Evolutionary conservation across 37 sponge, comb jelly and placozoan species (phyloP).

Genomic region (Beroe ovata): DNA sequence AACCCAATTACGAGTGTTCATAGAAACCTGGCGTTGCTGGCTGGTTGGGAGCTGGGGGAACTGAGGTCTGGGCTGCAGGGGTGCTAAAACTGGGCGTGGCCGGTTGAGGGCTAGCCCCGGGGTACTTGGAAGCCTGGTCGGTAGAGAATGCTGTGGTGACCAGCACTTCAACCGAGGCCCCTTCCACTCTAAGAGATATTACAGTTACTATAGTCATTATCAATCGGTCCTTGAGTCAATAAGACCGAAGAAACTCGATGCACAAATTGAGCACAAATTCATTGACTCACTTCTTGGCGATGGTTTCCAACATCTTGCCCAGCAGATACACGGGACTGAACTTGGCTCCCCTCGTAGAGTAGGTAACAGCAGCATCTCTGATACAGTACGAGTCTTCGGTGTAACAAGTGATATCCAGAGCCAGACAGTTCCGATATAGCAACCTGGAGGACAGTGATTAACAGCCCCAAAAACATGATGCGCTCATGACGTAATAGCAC

Average conservation of each 20-base stretch:
- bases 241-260: too few species aligned
- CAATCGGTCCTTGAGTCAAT: too few species aligned
- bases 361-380: constrained; percentile 14
- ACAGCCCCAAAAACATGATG: too few species aligned
- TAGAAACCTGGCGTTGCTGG: constrained; percentile 23
- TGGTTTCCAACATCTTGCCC: constrained; percentile 3
- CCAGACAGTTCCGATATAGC: constrained; percentile 11
- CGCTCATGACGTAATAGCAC: too few species aligned
- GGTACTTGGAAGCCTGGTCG: background rate
- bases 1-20: too few species aligned
- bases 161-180: constrained; percentile 52
- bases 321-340: constrained; percentile 45
- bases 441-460: too few species aligned
- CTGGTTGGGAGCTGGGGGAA: background rate
- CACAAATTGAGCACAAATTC: too few species aligned
- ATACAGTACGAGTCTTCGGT: constrained; percentile 1
- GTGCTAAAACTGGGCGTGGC: constrained; percentile 28
- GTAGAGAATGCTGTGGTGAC: background rate
- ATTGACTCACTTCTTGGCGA: constrained; percentile 25
- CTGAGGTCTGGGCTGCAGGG: background rate
- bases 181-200: constrained; percentile 37
- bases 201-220: too few species aligned
- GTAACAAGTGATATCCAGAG: constrained; percentile 42
- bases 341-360: background rate
- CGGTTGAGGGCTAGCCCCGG: background rate